Evolutionary conservation across 2,113 vertebrate species (phyloP).

Genomic region (Ifrita kowaldi): DNA sequence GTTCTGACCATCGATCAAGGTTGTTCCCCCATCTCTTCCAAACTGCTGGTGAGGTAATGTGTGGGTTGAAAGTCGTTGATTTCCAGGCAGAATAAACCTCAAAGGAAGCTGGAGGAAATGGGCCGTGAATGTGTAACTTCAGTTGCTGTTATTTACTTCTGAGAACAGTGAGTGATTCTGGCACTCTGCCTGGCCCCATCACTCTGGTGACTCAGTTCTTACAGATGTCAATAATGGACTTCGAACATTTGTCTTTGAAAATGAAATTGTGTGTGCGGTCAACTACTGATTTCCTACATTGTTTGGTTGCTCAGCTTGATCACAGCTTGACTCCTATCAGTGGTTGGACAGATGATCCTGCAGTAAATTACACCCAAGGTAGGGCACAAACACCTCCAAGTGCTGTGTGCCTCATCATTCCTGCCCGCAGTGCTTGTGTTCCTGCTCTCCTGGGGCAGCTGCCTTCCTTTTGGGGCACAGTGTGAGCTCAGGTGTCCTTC

Average conservation of each 20-base stretch:
- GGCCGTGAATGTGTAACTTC: not conserved
- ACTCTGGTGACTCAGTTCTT: not conserved
- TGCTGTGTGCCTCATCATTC: not conserved
- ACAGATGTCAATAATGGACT: not conserved
- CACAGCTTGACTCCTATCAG: not conserved
- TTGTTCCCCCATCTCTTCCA: not conserved
- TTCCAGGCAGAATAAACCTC: not conserved
- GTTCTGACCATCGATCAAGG: not conserved
- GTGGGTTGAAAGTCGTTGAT: not conserved
- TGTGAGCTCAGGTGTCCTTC: not conserved
- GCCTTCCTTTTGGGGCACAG: not conserved
- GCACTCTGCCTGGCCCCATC: not conserved
- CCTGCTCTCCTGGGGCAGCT: not conserved
- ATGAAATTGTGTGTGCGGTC: not conserved
- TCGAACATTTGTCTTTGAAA: not conserved
- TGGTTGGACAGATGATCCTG: not conserved
- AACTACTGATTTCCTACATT: not conserved
- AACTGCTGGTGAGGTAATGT: not conserved
- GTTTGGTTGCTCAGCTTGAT: not conserved
- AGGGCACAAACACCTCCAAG: not conserved
- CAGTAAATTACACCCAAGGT: not conserved
- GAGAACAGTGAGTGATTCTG: not conserved
- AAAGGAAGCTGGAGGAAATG: not conserved
- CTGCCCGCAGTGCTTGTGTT: fast-evolving
- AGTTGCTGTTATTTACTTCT: not conserved